phyloP scores from a whole-genome alignment of 2,113 vertebrate species.

The Agapornis roseicollis region DNA sequence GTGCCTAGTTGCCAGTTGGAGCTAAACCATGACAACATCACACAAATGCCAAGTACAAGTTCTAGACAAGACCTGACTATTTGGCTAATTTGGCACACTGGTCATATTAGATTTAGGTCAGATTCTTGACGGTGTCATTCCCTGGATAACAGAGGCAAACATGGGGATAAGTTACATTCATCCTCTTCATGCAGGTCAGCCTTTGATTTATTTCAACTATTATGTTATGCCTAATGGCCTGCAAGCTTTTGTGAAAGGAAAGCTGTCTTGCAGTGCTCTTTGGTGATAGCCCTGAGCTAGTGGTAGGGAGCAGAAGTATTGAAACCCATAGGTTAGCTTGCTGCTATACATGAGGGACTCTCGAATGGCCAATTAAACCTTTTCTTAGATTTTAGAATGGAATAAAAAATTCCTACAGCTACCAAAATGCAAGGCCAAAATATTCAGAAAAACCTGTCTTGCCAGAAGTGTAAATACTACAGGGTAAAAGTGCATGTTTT shows the following conservation, averaged over 20 bases:
- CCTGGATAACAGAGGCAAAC: neutral
- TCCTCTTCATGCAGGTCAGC: neutral
- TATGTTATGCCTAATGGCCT: neutral
- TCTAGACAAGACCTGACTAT: neutral
- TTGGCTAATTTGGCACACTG: neutral
- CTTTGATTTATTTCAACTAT: neutral
- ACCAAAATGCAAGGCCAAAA: neutral
- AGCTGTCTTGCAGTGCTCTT: neutral
- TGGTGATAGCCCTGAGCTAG: neutral
- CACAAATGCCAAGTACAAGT: neutral
- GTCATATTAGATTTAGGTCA: neutral
- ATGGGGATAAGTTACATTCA: neutral
- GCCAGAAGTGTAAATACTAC: neutral
- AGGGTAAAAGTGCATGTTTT: neutral
- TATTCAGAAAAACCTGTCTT: neutral
- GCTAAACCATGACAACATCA: neutral
- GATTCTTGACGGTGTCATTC: fast-evolving
- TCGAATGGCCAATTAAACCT: neutral
- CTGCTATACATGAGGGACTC: neutral
- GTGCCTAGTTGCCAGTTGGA: neutral
- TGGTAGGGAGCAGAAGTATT: neutral
- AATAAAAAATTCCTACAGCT: neutral
- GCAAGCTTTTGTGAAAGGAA: neutral
- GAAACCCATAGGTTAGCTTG: neutral
- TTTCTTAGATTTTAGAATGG: neutral